These are phyloP conservation scores for Luffia ferchaultella DNA, from an alignment of 2,888 invertebrate genomes.

Conservation along the genomic window DNA sequence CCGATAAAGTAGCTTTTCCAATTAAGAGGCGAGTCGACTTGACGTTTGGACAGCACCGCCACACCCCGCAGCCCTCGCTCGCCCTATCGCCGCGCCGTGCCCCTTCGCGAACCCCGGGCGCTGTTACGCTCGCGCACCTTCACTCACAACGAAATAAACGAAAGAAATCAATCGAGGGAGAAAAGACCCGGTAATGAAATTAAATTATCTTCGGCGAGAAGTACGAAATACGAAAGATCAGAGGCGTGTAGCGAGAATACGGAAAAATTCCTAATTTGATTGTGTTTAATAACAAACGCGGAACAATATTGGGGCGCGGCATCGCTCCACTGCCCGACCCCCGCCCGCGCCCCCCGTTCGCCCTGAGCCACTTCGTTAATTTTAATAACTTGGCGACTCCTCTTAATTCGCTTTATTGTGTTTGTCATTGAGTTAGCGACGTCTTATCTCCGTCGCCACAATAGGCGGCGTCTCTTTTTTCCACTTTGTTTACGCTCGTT, in stretches of 20 bases:
- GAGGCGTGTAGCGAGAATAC: conserved; percentile 3
- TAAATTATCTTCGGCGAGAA: conserved; percentile 54
- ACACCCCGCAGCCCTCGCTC: conserved; percentile 13
- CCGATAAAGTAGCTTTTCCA: conserved; percentile 6
- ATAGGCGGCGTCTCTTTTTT: conserved; percentile 18
- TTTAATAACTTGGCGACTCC: conserved; percentile 8
- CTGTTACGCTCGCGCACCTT: neutral
- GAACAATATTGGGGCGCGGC: conserved; percentile 7
- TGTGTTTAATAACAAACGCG: conserved; percentile 53
- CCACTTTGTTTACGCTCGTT: conserved; percentile 6
- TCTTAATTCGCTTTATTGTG: conserved; percentile 14
- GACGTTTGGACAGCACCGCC: conserved; percentile 5
- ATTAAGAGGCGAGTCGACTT: conserved; percentile 7
- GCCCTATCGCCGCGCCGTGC: neutral
- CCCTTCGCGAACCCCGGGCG: neutral
- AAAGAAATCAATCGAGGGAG: conserved; percentile 48
- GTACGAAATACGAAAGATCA: conserved; percentile 35
- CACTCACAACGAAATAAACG: neutral
- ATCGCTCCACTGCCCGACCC: too few relatives aligned
- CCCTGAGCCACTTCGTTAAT: conserved; percentile 6
- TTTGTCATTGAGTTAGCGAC: conserved; percentile 17
- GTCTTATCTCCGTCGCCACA: conserved; percentile 13
- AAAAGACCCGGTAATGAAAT: conserved; percentile 53
- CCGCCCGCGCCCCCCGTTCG: neutral
- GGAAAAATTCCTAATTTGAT: conserved; percentile 53